These are phyloP conservation scores for Yponomeuta evonymella DNA, from an alignment of 2,888 invertebrate genomes.

Conservation along the genomic window DNA sequence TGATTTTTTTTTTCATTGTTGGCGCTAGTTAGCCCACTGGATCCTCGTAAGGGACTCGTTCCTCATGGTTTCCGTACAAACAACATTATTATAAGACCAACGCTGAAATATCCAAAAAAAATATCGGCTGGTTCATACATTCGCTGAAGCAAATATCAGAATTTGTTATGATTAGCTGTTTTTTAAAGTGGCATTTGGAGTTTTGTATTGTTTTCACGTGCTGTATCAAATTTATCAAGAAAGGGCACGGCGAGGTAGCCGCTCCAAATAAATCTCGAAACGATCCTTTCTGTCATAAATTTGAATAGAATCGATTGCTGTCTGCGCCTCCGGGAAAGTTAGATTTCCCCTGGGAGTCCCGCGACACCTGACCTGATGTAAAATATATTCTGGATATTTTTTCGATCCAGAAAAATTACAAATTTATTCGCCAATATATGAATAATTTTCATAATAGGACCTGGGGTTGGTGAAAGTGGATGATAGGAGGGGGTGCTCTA, in stretches of 20 bases:
- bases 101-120: too few relatives aligned
- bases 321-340: constrained; percentile 75
- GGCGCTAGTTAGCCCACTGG: too few relatives aligned
- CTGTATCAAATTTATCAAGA: background rate
- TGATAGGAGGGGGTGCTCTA: background rate
- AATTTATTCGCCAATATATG: constrained; percentile 22
- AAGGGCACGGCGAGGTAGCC: constrained; percentile 20
- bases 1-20: too few relatives aligned
- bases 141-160: too few relatives aligned
- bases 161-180: too few relatives aligned
- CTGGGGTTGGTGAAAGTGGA: background rate
- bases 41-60: too few relatives aligned
- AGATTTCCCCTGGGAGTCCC: constrained; percentile 72
- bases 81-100: too few relatives aligned
- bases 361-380: constrained; percentile 75
- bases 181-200: background rate
- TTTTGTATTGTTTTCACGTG: background rate
- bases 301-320: constrained; percentile 77
- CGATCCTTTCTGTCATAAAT: constrained; percentile 74
- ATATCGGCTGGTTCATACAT: too few relatives aligned
- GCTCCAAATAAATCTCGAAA: constrained; percentile 45
- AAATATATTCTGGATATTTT: constrained; percentile 68
- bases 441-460: constrained; percentile 9
- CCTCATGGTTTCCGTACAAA: too few relatives aligned
- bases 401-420: constrained; percentile 38